phyloP scores from a whole-genome alignment of 2,888 invertebrate genomes.

The Ceratothoa steindachneri region DNA sequence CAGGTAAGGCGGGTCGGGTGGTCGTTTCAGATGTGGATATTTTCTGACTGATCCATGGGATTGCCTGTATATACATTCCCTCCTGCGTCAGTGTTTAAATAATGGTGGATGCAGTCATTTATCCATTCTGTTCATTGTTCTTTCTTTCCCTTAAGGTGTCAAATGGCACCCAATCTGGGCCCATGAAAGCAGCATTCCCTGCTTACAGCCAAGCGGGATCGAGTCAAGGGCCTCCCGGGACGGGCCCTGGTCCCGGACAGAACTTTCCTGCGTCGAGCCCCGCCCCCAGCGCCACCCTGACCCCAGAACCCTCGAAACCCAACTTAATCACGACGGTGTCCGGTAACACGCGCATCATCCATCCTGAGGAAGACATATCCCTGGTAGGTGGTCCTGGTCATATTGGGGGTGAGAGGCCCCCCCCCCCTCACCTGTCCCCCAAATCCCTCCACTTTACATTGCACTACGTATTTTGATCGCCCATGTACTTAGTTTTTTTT shows the following conservation, averaged over 20 bases:
- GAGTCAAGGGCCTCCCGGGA: conserved; percentile 8
- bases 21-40: no score
- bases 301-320: conserved; percentile 45
- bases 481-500: no score
- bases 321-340: conserved; percentile 67
- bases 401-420: no score
- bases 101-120: no score
- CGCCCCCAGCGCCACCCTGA: conserved; percentile 11
- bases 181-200: conserved; percentile 71
- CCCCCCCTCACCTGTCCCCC: background rate
- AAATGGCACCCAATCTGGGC: conserved; percentile 52
- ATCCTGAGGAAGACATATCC: conserved; percentile 89
- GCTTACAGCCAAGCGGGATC: conserved; percentile 63
- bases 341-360: conserved; percentile 82
- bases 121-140: background rate
- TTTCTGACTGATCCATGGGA: no score
- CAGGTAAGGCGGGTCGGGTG: conserved; percentile 56
- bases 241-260: background rate
- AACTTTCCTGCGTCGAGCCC: background rate
- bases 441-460: no score
- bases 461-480: no score
- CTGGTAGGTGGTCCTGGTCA: conserved; percentile 55
- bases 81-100: no score
- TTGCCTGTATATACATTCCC: no score
- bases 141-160: background rate